Base-by-base conservation (phyloP, 2,797 vertebrate species). In the Cossypha dichroa region DNA sequence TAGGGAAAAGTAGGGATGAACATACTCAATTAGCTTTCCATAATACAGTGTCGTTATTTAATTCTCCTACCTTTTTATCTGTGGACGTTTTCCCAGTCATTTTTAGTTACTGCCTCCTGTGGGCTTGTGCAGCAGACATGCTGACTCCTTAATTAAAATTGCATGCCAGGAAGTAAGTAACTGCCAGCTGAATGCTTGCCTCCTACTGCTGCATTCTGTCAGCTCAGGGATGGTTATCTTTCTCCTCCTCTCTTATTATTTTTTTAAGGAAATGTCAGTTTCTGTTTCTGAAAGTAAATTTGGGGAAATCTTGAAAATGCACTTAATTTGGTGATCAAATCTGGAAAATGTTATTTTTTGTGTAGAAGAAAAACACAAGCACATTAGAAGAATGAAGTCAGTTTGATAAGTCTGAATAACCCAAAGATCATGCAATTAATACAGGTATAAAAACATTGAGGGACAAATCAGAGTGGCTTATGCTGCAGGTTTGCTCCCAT, bases 71-170 rank as follows among this genome's bases (percentile, higher is more conserved):
- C 64, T n/a, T 88, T 94, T 89, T 95, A 95, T 85, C 77, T 81
- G 73, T 70, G 88, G 88, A 95, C 55, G 46, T 90, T 88, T 93
- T 60, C 51, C 76, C 51, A 95, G 90, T 93, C 95, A 86, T 74
- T 97, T 96, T 96, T 97, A 96, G 96, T 95, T 97, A 87, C 93
- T 62, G 59, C 87, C 91, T 97, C 97, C 97, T 93, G 90, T 96
- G 92, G 94, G 74, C 95, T 97, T 96, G 43, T 96, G 85, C 79
- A 92, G 91, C 90, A 96, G 76, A 88, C 98, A 96, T 88, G 97
- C 98, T 98, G 98, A 96, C 94, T 98, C 96, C 90, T 97, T 98
- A 98, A 98, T 98, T 98, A 98, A 98, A 98, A 98, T 95, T 93
- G 95, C 96, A 94, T 97, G 91, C 74, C 51, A 98, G 94, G 96